Base-by-base conservation (phyloP, 2,888 invertebrate genomes). In the Strigamia crassipes region DNA sequence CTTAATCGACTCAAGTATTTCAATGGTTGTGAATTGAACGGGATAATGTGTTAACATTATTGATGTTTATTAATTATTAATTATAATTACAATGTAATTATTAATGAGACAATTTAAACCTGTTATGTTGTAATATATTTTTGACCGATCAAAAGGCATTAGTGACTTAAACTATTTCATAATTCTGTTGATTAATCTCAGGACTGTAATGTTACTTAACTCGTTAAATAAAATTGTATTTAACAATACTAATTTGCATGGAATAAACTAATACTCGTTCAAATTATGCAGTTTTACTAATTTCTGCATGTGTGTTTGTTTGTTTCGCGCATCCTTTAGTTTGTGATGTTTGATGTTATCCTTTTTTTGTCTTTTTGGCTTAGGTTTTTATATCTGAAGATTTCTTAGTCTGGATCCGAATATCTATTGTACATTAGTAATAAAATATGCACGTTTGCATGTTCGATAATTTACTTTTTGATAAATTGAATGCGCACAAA, bases 361-460 rank as follows among this genome's bases (percentile, higher is more conserved):
- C n/a, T 13, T 13, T 46, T 46, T 46, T 46, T 46, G 13, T n/a
- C n/a, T 46, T 46, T 46, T 46, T 46, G 46, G 46, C 46, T 46
- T 46, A 46, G 46, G 46, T 46, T 46, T 46, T n/a, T 46, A 46
- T 66, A 12, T 66, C 21, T 66, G 61, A 66, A 66, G 61, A 66
- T 10, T 66, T 21, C 23, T 66, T 66, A 18, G 18, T 0, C 18
- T 66, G 61, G 61, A 18, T 66, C 21, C 23, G 21, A 66, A 66
- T 66, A 15, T 66, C 21, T 23, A 46, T 46, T 66, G 21, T 66
- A 66, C 61, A 66, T 66, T 66, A 0, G 61, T 66, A 66, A 12
- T n/a, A 23, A 51, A 18, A 18, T 18, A 18, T 13, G 51, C 51
- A 51, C 18, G 51, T 66, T 23, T 21, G 23, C 21, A 23, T 66